Evolutionary conservation across 2,113 vertebrate genomes (phyloP), one percentile per base, ranked within the genome.

Genomic region (Syngnathoides biaculeatus): DNA sequence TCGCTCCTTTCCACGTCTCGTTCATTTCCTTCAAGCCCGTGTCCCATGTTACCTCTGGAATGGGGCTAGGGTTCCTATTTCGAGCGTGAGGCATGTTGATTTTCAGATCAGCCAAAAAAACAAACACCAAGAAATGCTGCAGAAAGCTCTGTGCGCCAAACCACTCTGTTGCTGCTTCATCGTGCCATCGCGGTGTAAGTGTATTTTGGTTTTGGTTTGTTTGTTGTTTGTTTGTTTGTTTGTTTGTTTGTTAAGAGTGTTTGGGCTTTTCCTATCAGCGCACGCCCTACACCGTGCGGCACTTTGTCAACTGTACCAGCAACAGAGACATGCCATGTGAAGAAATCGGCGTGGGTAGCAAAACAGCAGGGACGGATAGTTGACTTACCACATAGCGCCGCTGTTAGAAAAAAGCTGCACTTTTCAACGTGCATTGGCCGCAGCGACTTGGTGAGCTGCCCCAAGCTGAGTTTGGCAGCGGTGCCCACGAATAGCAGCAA

Each of bases 1-100:
- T 75, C 1, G 93, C 93, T 3, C 95, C 95, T 79, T 95, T 95
- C 95, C 94, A 95, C n/a, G 95, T 95, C 76, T 96, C 95, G 70
- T 94, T 94, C 94, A 95, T 95, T 90, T 96, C 95, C 81, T 94
- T 94, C 73, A 93, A 68, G 47, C 92, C 86, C 59, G 91, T 74
- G 79, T 93, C 93, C 93, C 92, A 93, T 77, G 91, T 91, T 78
- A 91, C 92, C 82, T 93, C 92, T 59, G 92, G 92, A 79, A 92
- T 90, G 69, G 89, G 89, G 76, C 90, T 93, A 4, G 91, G 88
- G 89, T 92, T 94, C 88, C 91, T 92, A 75, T 89, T 90, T 77
- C 92, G 91, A 79, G 88, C 86, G 85, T 93, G 92, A 81, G 93
- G 93, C 93, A 94, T 94, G 77, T 83, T 89, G 79, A 75, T 80